These are phyloP conservation scores for Melanostigma gelatinosum DNA, from an alignment of 2,113 vertebrate species.

Conservation along the genomic window DNA sequence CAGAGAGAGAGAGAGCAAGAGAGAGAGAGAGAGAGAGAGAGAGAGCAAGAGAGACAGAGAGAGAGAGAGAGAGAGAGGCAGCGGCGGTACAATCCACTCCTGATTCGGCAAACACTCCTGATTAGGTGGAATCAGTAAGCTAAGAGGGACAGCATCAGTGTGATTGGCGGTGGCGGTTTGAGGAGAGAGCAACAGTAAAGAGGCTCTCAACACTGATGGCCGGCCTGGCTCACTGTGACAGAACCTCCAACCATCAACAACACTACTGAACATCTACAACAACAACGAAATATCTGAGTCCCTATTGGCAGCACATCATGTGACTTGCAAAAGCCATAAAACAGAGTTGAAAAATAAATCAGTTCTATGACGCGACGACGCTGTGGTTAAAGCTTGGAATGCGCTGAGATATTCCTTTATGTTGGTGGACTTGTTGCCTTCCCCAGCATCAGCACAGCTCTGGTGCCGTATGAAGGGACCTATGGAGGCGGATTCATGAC, in stretches of 20 bases:
- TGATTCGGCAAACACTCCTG: slow-evolving; percentile 61
- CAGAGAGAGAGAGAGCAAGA: no score
- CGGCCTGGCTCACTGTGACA: slow-evolving; percentile 15
- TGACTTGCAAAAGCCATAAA: not conserved
- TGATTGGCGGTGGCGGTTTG: slow-evolving; percentile 61
- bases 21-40: not conserved
- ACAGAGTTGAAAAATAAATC: not conserved
- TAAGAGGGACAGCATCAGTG: slow-evolving; percentile 53
- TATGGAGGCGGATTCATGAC: not conserved
- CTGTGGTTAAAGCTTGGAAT: not conserved
- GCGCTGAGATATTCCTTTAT: not conserved
- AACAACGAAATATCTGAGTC: no score
- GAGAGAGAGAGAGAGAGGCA: slow-evolving; percentile 2
- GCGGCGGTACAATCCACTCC: not conserved
- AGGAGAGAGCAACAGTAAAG: slow-evolving; percentile 50
- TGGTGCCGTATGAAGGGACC: not conserved
- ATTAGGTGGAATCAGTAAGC: slow-evolving; percentile 69
- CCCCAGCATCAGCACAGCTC: not conserved
- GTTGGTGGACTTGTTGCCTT: not conserved
- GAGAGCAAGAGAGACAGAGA: not conserved
- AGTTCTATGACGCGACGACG: not conserved
- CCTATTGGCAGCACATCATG: no score
- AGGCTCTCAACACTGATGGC: slow-evolving; percentile 69
- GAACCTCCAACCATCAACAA: no score
- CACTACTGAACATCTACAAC: no score